Base-by-base conservation (phyloP, 2,888 invertebrate genomes). In the Eupithecia vulgata region DNA sequence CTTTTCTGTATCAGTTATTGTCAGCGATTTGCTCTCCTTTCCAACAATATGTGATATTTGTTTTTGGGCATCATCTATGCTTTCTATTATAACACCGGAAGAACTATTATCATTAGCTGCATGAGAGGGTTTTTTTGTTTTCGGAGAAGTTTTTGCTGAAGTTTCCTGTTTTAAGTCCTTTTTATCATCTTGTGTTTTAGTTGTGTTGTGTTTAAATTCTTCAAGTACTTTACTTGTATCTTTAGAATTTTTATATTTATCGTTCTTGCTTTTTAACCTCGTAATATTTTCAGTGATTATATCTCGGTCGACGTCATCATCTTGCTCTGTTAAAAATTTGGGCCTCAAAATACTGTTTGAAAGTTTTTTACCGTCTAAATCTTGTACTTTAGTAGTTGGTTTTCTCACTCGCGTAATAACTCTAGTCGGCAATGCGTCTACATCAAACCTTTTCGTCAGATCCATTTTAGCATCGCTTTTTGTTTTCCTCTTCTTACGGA, bases 381-480 rank as follows among this genome's bases (percentile, higher is more conserved):
- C 81, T 75, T 81, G 80, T 21, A 87, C 68, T 82, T 88, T 93
- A 5, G 79, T 57, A 2, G 92, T 86, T n/a, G 91, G 91, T 84
- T 91, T 93, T 69, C 91, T 84, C 34, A 88, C 84, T 66, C 93
- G 82, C 0, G 88, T 91, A 48, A 90, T 86, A n/a, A 91, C 78
- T 82, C 91, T 87, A 12, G 89, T 83, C 0, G 93, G 93, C 57
- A 92, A 75, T 1, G 84, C 73, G 66, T 88, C 86, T 21, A 82
- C 74, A 71, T 90, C 86, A 73, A 90, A 88, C 71, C 82, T 88
- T 76, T 88, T 88, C 4, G 82, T 85, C n/a, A 92, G 85, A 81
- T 92, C 86, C 35, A 85, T 71, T 83, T 88, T 91, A 17, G 84
- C 83, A 34, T 83, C 79, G 3, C 77, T 70, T 73, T 86, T 87